Base-by-base conservation (phyloP, 2,113 vertebrate species). In the Charina bottae region DNA sequence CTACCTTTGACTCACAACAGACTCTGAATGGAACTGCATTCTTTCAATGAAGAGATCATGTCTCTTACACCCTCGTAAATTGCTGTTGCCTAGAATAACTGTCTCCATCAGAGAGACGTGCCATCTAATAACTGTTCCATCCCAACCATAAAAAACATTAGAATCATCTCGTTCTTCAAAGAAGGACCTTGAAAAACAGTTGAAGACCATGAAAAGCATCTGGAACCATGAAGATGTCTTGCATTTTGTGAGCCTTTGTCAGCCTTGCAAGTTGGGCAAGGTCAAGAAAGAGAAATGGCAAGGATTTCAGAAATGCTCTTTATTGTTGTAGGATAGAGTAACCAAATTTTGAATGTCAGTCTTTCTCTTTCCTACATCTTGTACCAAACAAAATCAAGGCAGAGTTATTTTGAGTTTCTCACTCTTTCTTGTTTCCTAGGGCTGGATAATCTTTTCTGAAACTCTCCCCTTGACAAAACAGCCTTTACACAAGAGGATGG, bases 1-100 rank as follows among this genome's bases (percentile, higher is more conserved):
- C 24, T 83, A 72, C 53, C 56, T 88, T 93, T 90, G 56, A 93
- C 68, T 93, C 89, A 93, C n/a, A 60, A 33, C 46, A 9, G 46
- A 23, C 58, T 93, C 85, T 83, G 68, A 93, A 88, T 93, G 92
- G 84, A 93, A 84, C 83, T 23, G n/a, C 68, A 46, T 86, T 86
- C 72, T 93, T 93, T 90, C 85, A 90, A 62, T 53, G 56, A 24
- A n/a, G 58, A 85, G 85, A 90, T 54, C 83, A 87, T 17, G 68
- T n/a, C 42, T 28, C 49, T 60, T 15, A 10, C 62, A 37, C 53
- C 49, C 62, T 5, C 37, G 21, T 19, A 28, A 88, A 85, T 93
- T 83, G 89, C 85, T 33, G 53, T 55, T 88, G 55, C 89, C 84
- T 90, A 88, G 60, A 93, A 90, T 84, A 88, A 88, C 86, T 17